Base-by-base conservation (phyloP, 2,113 vertebrate genomes). In the Oceanites oceanicus region DNA sequence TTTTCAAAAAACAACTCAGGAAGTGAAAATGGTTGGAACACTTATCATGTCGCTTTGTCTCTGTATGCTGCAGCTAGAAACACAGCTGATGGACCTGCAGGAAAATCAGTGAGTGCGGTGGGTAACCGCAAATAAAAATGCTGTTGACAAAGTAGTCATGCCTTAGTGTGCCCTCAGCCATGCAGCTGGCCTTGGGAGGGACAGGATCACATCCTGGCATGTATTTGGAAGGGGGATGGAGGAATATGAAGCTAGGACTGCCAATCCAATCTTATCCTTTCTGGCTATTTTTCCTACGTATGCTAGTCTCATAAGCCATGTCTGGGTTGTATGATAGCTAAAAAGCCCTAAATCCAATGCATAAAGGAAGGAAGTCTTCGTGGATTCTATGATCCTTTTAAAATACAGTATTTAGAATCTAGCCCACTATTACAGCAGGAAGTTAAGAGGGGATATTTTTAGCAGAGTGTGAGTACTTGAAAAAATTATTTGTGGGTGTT, bases 11-110 rank as follows among this genome's bases (percentile, higher is more conserved):
- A 26, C 15, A 61, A 1, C 1, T 1, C 30, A 30, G 42, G 66
- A 53, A 50, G 77, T 21, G 42, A 40, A 89, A 83, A 52, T 13
- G n/a, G 50, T 93, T 83, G 88, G 36, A 82, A 76, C 1, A 5
- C 44, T 47, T 25, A 22, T 82, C 0, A 0, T 76, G 59, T 73
- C 1, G 0, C 71, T 45, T 14, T 62, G 82, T 22, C 55, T 50
- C 27, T 49, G 36, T 82, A 72, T 15, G 27, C 23, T 81, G 63
- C 59, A 47, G 75, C 78, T 47, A 6, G 38, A 88, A 71, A 20
- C 38, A 20, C 11, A 30, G 58, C 59, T 49, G 38, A 62, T 29
- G 63, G 44, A 34, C 42, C 50, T 4, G 16, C 77, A 72, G 72
- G 76, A 62, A 62, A 42, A 21, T 8, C 45, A 11, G 23, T 9